Evolutionary conservation across 2,113 vertebrate genomes (phyloP), one percentile per base, ranked within the genome.

Genomic region (Furnarius figulus): DNA sequence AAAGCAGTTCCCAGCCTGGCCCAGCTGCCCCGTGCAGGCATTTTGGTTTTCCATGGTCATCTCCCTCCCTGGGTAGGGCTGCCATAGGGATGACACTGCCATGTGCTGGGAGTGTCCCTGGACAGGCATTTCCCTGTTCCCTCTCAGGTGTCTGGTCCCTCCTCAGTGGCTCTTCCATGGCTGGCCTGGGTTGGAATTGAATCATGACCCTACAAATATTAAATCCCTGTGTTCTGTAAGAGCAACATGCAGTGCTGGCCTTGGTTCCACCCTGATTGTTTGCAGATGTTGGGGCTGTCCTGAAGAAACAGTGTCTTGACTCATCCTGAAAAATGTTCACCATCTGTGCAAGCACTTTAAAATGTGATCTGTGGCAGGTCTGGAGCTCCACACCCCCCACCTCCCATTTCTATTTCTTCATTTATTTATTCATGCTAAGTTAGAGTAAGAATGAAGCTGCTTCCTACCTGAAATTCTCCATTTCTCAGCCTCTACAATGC

Each of bases 211-310:
- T 46, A 24, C 92, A 93, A 87, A 79, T 49, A 21, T 44, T 85
- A 82, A 89, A 84, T 72, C 94, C 13, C 31, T 0, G 1, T 12
- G 14, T n/a, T 78, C 72, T 72, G 58, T 2, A 79, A 90, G 72
- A 66, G 1, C 9, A 3, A 13, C 6, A 88, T 20, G 89, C 58
- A 66, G 47, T 2, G 71, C 42, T 61, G 87, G 17, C 66, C 76
- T 66, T 9, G 22, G 74, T 91, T 95, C 62, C 44, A 8, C 73
- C 74, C 33, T 68, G 92, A 96, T 33, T n/a, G 63, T n/a, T 84
- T 77, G 85, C 95, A 96, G 96, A 91, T 96, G 95, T 61, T 65
- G 61, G 52, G 66, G 12, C 56, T 52, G 73, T 75, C 62, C 96
- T 92, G 90, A 37, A 95, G 93, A 89, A 97, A 59, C 67, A 63